A percentile compares a stretch with the other conserved stretches of the same genome.
Evolutionary conservation across 2,113 vertebrate species (phyloP).

Genomic region (Scomber scombrus): DNA sequence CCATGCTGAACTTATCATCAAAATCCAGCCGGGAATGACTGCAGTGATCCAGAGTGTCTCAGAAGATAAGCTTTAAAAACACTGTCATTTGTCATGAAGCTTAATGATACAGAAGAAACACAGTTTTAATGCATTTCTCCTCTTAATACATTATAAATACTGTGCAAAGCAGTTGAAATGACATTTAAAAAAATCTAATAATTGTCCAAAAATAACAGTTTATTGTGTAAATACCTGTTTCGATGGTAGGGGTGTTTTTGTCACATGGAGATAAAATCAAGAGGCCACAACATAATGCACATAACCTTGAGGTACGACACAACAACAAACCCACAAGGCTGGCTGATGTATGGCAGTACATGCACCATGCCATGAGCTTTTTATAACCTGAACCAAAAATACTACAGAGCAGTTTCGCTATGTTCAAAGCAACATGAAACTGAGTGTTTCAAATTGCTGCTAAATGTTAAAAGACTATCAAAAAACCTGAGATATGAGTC

Average conservation of each 20-base stretch:
- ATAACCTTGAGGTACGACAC: not conserved
- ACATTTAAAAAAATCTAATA: not conserved
- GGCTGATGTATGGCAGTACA: not conserved
- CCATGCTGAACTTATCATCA: not conserved
- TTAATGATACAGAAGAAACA: not conserved
- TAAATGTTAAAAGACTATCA: conserved; percentile 22
- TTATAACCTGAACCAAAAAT: not conserved
- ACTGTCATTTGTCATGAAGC: not conserved
- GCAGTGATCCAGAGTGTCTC: conserved; percentile 3
- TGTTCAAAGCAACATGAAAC: not conserved
- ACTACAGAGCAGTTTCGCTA: not conserved
- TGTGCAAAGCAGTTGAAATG: not conserved
- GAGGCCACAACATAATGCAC: not conserved
- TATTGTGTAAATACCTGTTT: not conserved
- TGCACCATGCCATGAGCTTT: not conserved
- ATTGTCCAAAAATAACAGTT: conserved; percentile 1
- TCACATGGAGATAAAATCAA: not conserved
- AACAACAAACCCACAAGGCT: conserved; percentile 13
- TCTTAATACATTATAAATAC: not conserved
- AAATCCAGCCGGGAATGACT: not conserved
- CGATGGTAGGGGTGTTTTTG: not conserved
- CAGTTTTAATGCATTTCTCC: no score
- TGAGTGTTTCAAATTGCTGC: not conserved
- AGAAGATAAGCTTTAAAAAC: not conserved
- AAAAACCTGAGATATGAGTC: conserved; percentile 40